Percentiles rank a stretch among this genome's conserved stretches.
phyloP scores from a whole-genome alignment of 2,888 invertebrate genomes.

The Nomada ruficornis region DNA sequence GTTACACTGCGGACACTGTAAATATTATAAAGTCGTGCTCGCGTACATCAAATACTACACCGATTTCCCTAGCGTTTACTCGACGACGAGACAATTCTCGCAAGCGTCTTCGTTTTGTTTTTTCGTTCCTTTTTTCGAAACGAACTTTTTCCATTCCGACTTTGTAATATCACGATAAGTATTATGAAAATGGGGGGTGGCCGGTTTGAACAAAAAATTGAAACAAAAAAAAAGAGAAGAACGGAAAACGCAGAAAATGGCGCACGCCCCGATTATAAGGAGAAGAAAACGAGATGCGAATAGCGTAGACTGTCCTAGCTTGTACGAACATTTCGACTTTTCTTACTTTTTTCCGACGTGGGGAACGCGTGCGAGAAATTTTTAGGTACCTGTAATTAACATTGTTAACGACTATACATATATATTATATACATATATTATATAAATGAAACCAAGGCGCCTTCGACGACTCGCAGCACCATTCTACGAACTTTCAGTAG shows the following conservation, averaged over 20 bases:
- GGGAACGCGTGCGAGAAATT: conserved; percentile 70
- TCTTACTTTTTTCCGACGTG: conserved; percentile 73
- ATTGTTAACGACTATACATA: conserved; percentile 67
- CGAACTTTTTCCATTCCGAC: conserved; percentile 52
- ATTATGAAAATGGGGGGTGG: conserved; percentile 2
- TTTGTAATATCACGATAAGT: conserved; percentile 52
- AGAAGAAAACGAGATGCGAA: conserved; percentile 12
- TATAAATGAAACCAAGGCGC: conserved; percentile 65
- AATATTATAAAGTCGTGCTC: conserved; percentile 24
- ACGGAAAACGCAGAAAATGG: background rate
- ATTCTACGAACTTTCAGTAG: conserved; percentile 51
- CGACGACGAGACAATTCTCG: conserved; percentile 41
- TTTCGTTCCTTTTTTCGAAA: conserved; percentile 6
- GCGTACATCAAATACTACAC: conserved; percentile 28
- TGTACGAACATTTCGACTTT: conserved; percentile 68
- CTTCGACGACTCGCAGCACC: conserved; percentile 65
- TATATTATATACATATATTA: conserved; percentile 59
- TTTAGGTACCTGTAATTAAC: conserved; percentile 75
- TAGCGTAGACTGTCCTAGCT: conserved; percentile 64
- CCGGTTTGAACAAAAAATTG: background rate
- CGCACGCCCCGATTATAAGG: background rate
- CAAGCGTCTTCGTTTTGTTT: conserved; percentile 47
- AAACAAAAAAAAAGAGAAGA: conserved; percentile 7
- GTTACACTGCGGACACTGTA: conserved; percentile 34
- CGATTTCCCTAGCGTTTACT: conserved; percentile 39